A percentile compares a stretch with the other conserved stretches of the same genome.
These are phyloP conservation scores for Norana najaformis DNA, from an alignment of 2,888 invertebrate genomes.

Conservation along the genomic window DNA sequence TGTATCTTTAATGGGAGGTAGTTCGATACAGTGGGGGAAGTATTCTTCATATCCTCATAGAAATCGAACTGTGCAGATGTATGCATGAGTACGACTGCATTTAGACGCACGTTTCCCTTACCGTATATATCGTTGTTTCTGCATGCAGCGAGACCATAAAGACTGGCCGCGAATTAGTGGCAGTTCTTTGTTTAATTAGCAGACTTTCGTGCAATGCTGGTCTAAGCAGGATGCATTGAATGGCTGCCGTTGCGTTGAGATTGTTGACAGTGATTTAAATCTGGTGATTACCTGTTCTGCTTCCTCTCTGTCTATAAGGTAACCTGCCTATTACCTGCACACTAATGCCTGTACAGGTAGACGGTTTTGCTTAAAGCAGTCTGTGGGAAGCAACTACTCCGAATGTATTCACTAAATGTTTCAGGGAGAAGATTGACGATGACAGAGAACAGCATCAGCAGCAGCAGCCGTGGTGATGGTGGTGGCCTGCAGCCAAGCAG, in stretches of 20 bases:
- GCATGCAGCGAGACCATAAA: neutral
- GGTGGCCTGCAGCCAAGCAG: neutral
- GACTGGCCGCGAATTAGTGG: too few relatives aligned
- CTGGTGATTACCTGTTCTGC: neutral
- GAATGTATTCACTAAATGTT: constrained; percentile 7
- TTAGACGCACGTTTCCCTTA: neutral
- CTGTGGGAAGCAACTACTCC: neutral
- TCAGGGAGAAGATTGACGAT: neutral
- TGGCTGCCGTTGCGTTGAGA: neutral
- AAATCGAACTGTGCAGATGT: neutral
- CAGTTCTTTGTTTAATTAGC: too few relatives aligned
- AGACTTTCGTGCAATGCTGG: neutral
- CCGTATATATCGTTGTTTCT: neutral
- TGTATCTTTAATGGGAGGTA: neutral
- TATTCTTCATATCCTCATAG: neutral
- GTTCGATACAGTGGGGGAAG: neutral
- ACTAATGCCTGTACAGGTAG: too few relatives aligned
- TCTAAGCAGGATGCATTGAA: neutral
- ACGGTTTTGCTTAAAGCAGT: neutral
- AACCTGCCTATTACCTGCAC: too few relatives aligned
- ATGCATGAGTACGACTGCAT: neutral
- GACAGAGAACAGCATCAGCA: neutral
- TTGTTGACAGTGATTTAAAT: neutral
- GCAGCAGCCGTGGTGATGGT: neutral
- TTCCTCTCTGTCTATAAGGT: too few relatives aligned